A percentile compares a stretch with the other conserved stretches of the same genome.
Conservation (phyloP, 2,888 invertebrate genomes). For the Leptothorax acervorum region DNA sequence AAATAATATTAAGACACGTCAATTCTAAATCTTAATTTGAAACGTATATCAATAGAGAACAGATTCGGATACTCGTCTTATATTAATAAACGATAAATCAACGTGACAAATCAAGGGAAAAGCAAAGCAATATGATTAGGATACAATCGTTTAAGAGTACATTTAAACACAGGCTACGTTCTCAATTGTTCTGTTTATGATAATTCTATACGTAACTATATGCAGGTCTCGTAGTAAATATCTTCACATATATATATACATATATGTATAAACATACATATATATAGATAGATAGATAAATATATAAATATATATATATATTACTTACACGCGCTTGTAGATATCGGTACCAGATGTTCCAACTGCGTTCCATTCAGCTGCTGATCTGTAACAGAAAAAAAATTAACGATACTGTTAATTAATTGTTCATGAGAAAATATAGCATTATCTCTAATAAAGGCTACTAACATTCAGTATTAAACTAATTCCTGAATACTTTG, state of each 20-base stretch:
- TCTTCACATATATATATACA: too few relatives aligned
- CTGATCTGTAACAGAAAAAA: slow-evolving; percentile 55
- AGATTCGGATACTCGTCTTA: neutral
- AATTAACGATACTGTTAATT: slow-evolving; percentile 33
- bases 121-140: neutral
- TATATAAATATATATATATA: neutral
- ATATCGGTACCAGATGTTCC: slow-evolving; percentile 69
- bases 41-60: neutral
- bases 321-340: slow-evolving; percentile 72
- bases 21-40: neutral
- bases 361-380: slow-evolving; percentile 72
- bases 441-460: neutral
- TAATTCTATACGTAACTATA: neutral
- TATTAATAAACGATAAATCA: neutral
- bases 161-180: neutral
- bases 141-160: neutral
- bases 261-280: too few relatives aligned
- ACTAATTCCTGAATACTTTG: neutral
- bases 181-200: neutral
- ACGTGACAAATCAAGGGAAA: neutral
- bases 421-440: neutral
- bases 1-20: slow-evolving; percentile 2
- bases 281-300: too few relatives aligned
- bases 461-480: neutral
- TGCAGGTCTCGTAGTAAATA: neutral